Evolutionary conservation across 2,888 invertebrate genomes (phyloP), one percentile per base, ranked within the genome.

Genomic region (Andrena hattorfiana): DNA sequence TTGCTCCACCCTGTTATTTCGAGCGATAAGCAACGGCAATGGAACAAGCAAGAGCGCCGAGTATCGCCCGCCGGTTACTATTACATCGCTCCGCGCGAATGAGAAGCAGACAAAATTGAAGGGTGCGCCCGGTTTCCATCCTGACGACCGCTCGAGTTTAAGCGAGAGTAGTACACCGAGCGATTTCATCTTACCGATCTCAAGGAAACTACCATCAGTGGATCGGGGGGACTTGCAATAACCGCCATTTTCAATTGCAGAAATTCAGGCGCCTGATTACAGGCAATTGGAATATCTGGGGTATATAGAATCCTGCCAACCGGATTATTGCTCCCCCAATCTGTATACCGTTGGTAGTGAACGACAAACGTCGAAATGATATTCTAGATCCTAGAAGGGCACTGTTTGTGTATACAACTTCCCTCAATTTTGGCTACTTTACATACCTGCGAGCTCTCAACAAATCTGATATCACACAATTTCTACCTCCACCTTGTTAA

Each of bases 1-100:
- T 87, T 13, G 93, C 93, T 51, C 92, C 88, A 49, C 93, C 94
- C 94, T 94, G 62, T 67, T 20, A 73, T 81, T 54, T 35, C 32
- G 72, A 62, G 66, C 32, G 16, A 76, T 62, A 3, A 16, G 10
- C 10, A 35, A 42, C 49, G 28, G 2, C 13, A 20, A 62, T 70
- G 10, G 3, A 8, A n/a, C 10, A 5, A 16, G 13, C 42, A 5
- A 32, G 5, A 16, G 26, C 7, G 20, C 10, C 5, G 4, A 48
- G 7, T 3, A 10, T 42, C 16, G 16, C 16, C 5, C 1, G 2
- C 2, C 42, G 20, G 13, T 26, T 23, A 20, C 10, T 13, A 60
- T 60, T 62, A 6, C 2, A 10, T 10, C 23, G 16, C 8, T 28
- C 35, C 16, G 32, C 16, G 48, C 20, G 2, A 10, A 26, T 16